Conservation (phyloP, 1,140 invertebrate species). For the Rhagoletis zephyria region DNA sequence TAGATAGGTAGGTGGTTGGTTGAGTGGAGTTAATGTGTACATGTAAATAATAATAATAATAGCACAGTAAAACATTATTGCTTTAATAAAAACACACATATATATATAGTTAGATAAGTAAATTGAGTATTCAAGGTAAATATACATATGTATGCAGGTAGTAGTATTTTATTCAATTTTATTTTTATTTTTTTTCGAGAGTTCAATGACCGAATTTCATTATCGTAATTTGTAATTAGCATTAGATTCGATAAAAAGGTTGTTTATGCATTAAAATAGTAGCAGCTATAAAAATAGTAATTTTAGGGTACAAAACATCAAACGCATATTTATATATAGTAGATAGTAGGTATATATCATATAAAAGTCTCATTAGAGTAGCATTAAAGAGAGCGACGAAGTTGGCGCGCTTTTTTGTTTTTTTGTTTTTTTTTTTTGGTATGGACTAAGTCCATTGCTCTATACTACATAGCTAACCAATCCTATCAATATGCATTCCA, state of each 20-base stretch:
- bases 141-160: slow-evolving; percentile 31
- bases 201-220: background rate
- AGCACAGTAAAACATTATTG: slow-evolving; percentile 41
- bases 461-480: background rate
- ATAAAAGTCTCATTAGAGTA: background rate
- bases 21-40: slow-evolving; percentile 40
- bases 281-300: background rate
- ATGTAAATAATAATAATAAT: slow-evolving; percentile 36
- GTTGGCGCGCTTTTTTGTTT: slow-evolving; percentile 37
- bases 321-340: slow-evolving; percentile 34
- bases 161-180: background rate
- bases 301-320: slow-evolving; percentile 9
- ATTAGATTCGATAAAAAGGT: slow-evolving; percentile 4
- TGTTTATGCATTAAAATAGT: slow-evolving; percentile 1
- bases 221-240: background rate
- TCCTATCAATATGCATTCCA: slow-evolving; percentile 57
- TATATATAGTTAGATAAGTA: slow-evolving; percentile 29
- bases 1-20: slow-evolving; percentile 48
- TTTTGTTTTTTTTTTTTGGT: background rate
- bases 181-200: slow-evolving; percentile 12
- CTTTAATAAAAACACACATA: slow-evolving; percentile 36
- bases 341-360: background rate
- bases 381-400: background rate
- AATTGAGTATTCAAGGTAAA: slow-evolving; percentile 13
- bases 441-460: background rate